Evolutionary conservation across 2,113 vertebrate species (phyloP).

Genomic region (Solea solea): DNA sequence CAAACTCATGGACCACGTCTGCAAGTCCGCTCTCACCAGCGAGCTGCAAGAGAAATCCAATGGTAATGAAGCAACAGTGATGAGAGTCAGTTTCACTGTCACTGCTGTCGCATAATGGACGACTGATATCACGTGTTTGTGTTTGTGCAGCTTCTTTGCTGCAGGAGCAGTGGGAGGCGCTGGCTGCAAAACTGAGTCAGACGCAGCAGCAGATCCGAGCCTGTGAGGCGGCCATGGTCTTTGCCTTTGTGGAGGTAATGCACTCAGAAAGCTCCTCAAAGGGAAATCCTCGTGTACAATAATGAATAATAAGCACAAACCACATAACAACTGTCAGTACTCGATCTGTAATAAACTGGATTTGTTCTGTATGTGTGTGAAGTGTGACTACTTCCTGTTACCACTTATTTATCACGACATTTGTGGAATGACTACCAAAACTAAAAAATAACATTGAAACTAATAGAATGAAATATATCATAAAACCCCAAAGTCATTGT

Average conservation of each 20-base stretch:
- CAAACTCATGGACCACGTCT: slow-evolving; percentile 95
- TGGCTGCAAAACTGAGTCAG: slow-evolving; percentile 89
- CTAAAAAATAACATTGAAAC: no score
- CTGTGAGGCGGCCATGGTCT: slow-evolving; percentile 91
- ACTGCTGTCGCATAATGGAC: neutral
- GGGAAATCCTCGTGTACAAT: neutral
- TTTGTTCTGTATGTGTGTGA: no score
- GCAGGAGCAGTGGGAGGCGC: slow-evolving; percentile 90
- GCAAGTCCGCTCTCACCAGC: slow-evolving; percentile 89
- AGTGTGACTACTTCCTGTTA: no score
- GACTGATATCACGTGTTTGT: slow-evolving; percentile 4
- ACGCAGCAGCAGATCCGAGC: slow-evolving; percentile 95
- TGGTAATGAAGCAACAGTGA: slow-evolving; percentile 74
- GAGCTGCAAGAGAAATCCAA: slow-evolving; percentile 84
- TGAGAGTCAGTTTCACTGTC: neutral
- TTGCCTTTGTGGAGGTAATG: slow-evolving; percentile 97
- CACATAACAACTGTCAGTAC: neutral
- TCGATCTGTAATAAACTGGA: no score
- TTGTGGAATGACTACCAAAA: no score
- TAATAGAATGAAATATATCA: no score
- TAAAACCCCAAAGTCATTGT: no score
- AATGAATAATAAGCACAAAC: no score
- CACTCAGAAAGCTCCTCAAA: neutral
- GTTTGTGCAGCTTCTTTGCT: slow-evolving; percentile 82
- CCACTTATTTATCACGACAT: no score